These are phyloP conservation scores for Stenoptilia bipunctidactyla DNA, from an alignment of 2,888 invertebrate species.

Conservation along the genomic window DNA sequence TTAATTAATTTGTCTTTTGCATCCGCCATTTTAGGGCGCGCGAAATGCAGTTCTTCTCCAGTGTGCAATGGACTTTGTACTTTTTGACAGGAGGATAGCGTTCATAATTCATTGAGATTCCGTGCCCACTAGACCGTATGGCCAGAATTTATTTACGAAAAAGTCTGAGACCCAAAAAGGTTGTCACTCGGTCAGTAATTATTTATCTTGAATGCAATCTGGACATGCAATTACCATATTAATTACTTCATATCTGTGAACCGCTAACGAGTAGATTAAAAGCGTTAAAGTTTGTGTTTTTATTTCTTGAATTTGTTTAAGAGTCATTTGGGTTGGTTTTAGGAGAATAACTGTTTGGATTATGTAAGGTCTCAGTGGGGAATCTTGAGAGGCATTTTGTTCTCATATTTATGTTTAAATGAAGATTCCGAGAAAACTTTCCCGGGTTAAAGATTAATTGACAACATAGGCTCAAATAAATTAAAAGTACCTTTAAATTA, in stretches of 20 bases:
- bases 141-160: slow-evolving; percentile 24
- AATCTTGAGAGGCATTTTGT: neutral
- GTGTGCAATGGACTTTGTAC: neutral
- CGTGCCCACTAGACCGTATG: slow-evolving; percentile 23
- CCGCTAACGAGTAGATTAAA: slow-evolving; percentile 20
- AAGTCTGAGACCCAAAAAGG: slow-evolving; percentile 25
- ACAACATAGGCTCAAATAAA: no score
- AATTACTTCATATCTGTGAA: slow-evolving; percentile 42
- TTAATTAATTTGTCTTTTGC: slow-evolving; percentile 45
- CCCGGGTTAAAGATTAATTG: no score
- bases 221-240: slow-evolving; percentile 54
- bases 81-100: neutral
- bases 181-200: slow-evolving; percentile 32
- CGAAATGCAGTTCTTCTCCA: slow-evolving; percentile 3
- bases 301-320: neutral
- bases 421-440: no score
- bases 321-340: neutral
- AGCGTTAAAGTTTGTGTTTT: slow-evolving; percentile 1
- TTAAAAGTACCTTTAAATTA: no score
- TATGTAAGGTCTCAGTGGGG: neutral
- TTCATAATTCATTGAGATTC: neutral
- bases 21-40: slow-evolving; percentile 22
- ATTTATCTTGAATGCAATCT: slow-evolving; percentile 44
- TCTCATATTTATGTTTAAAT: no score
- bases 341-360: neutral